Evolutionary conservation across 2,888 invertebrate genomes (phyloP).

Genomic region (Apamea monoglypha): DNA sequence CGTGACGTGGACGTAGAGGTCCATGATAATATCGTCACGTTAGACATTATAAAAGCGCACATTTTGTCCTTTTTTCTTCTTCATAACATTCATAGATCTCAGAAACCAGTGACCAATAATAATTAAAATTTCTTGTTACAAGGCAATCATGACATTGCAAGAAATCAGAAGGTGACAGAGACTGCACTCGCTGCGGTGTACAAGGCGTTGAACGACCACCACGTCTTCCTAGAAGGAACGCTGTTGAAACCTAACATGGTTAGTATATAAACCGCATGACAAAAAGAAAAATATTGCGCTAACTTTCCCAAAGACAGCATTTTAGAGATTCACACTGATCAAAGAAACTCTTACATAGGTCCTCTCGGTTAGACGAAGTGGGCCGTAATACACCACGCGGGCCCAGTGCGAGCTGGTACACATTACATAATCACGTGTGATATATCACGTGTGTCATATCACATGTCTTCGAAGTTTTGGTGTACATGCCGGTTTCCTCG

Average conservation of each 20-base stretch:
- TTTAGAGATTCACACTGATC: background rate
- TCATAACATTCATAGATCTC: too few species aligned
- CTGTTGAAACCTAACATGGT: constrained; percentile 99
- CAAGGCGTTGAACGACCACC: constrained; percentile 98
- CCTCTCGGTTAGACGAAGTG: background rate
- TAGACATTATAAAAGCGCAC: too few species aligned
- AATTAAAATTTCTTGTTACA: constrained; percentile 48
- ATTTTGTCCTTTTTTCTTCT: background rate
- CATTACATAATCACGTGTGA: too few species aligned
- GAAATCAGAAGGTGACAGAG: constrained; percentile 97
- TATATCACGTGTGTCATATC: background rate
- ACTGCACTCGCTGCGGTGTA: constrained; percentile 97
- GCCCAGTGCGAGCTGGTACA: background rate
- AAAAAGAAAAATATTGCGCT: too few species aligned
- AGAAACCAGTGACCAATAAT: background rate
- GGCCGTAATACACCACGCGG: background rate
- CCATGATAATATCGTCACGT: too few species aligned
- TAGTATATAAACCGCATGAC: background rate
- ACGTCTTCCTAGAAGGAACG: constrained; percentile 98
- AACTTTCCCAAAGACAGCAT: background rate
- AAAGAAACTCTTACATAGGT: background rate
- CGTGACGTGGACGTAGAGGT: too few species aligned
- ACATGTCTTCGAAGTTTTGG: background rate
- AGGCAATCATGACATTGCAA: constrained; percentile 96
- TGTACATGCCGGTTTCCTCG: background rate